Percentiles rank a stretch among this genome's conserved stretches.
Evolutionary conservation across 2,888 invertebrate species (phyloP).

Genomic region (Drosophila monieri): DNA sequence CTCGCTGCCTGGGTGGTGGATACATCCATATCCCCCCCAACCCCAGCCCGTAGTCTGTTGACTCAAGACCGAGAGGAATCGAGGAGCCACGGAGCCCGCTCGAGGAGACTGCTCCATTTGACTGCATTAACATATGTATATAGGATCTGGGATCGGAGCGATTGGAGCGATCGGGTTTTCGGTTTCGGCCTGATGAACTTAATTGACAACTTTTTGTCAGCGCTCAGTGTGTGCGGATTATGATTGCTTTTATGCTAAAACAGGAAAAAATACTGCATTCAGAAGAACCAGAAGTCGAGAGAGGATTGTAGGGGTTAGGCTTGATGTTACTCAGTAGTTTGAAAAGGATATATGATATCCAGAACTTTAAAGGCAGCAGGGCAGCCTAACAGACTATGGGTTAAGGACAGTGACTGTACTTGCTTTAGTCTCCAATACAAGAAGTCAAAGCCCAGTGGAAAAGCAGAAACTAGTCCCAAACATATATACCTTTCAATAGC

Average conservation of each 20-base stretch:
- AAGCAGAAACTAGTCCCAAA: neutral
- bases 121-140: slow-evolving; percentile 70
- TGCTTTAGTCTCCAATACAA: too few species aligned
- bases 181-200: slow-evolving; percentile 65
- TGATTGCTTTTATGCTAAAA: slow-evolving; percentile 82
- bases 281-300: neutral
- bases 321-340: neutral
- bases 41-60: neutral
- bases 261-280: neutral
- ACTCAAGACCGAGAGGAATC: neutral
- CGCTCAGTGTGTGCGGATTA: slow-evolving; percentile 72
- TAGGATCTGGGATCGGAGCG: neutral
- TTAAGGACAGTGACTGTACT: too few species aligned
- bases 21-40: slow-evolving; percentile 19
- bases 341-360: neutral
- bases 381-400: too few species aligned
- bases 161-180: slow-evolving; percentile 5
- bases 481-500: neutral
- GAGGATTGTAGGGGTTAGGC: neutral
- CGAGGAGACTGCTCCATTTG: slow-evolving; percentile 54
- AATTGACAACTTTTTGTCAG: slow-evolving; percentile 82
- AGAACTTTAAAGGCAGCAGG: too few species aligned
- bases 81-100: too few species aligned
- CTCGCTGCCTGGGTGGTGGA: slow-evolving; percentile 72
- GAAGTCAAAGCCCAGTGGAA: too few species aligned